Evolutionary conservation across 2,888 invertebrate species (phyloP), one percentile per base, ranked within the genome.

Genomic region (Macropis europaea): DNA sequence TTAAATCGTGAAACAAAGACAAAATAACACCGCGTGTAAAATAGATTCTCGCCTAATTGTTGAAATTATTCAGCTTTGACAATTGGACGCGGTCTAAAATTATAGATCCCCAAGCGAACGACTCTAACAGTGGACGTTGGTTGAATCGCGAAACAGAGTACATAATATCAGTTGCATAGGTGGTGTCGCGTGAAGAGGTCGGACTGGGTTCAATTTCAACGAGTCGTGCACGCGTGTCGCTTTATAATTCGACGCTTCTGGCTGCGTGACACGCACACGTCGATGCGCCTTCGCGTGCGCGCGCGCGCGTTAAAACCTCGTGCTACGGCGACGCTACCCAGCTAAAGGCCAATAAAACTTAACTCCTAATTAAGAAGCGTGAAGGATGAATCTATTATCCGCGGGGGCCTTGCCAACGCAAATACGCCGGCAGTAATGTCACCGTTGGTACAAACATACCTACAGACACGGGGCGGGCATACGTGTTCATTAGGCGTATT

Each of bases 401-500:
- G 82, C 75, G 74, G 75, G 75, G 81, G 72, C 72, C 73, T 72
- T 80, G 81, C 77, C 73, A 84, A 84, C 82, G 85, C 82, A 86
- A 85, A 87, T 86, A 85, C 81, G 80, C 77, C 77, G 75, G 74
- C 84, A 82, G 84, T 85, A 87, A 88, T 86, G 87, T 87, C 85
- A 81, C 77, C 82, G 84, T 84, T 84, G 86, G 84, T 87, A 87
- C 87, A 87, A 87, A 89, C 87, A 86, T 86, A 85, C 81, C 77
- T 78, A 84, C 84, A 83, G 82, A 87, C 88, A 86, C 80, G 81
- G 63, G n/a, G 69, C 86, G 79, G 87, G 87, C 88, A 85, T 90
- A 90, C 90, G 88, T 89, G 90, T 90, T 89, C 89, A 90, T 90
- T 90, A 90, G 90, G 87, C 87, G 87, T 88, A 89, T 89, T 90